Conservation (phyloP, 1,140 invertebrate genomes). For the Triops cancriformis region DNA sequence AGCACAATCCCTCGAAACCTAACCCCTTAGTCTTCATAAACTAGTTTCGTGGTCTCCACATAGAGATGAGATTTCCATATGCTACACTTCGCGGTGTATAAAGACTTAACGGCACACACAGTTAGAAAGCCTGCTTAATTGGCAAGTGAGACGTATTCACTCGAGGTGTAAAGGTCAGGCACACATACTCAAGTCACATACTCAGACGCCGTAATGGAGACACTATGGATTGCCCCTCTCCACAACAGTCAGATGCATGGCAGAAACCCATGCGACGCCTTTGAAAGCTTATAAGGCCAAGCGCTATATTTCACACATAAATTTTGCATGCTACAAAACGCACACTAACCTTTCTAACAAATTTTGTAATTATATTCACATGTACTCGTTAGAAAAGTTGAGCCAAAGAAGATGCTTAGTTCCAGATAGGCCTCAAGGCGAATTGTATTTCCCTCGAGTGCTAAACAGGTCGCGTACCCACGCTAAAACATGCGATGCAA, state of each 20-base stretch:
- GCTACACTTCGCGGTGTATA: neutral
- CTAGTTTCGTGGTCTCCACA: neutral
- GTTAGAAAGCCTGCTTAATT: slow-evolving; percentile 3
- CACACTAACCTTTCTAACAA: neutral
- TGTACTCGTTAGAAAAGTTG: too few relatives aligned
- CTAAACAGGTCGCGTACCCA: too few relatives aligned
- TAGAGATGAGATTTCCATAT: slow-evolving; percentile 8
- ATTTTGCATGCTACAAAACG: neutral
- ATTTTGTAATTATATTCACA: neutral
- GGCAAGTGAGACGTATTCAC: slow-evolving; percentile 2
- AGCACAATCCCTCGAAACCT: neutral
- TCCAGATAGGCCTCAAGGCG: too few relatives aligned
- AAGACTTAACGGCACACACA: too few relatives aligned
- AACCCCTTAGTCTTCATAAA: neutral
- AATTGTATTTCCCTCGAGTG: too few relatives aligned
- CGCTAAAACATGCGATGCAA: neutral
- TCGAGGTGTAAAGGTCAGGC: slow-evolving; percentile 8
- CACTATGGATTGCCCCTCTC: neutral
- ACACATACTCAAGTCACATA: neutral
- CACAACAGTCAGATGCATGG: neutral
- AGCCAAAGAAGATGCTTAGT: too few relatives aligned
- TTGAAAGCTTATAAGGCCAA: neutral
- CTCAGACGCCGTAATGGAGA: slow-evolving; percentile 5
- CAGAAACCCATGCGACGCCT: neutral
- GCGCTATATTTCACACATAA: neutral